Evolutionary conservation across 2,113 vertebrate species (phyloP).

Genomic region (Sinocyclocheilus anophthalmus): DNA sequence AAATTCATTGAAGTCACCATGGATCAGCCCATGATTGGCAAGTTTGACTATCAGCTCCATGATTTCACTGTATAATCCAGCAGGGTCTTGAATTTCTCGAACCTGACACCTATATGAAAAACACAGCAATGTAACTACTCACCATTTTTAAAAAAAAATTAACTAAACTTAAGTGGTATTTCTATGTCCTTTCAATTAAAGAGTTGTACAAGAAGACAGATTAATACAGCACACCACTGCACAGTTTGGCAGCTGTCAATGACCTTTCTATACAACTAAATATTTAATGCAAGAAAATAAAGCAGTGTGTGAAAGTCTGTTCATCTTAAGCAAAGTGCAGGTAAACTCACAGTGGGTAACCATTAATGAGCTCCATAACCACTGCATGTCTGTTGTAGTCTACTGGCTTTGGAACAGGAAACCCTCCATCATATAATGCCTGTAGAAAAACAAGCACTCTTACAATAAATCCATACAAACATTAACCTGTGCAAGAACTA

Average conservation of each 20-base stretch:
- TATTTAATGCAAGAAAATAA: neutral
- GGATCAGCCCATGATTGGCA: slow-evolving; percentile 93
- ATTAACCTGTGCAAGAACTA: neutral
- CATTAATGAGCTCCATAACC: slow-evolving; percentile 94
- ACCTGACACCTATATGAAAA: slow-evolving; percentile 83
- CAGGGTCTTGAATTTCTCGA: slow-evolving; percentile 84
- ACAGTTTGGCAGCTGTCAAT: neutral
- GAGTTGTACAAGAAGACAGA: neutral
- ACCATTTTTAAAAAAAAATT: neutral
- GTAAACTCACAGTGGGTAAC: slow-evolving; percentile 90
- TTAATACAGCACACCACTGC: neutral
- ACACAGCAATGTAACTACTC: neutral
- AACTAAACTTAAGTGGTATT: neutral
- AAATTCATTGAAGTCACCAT: slow-evolving; percentile 98
- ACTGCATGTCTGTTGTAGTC: slow-evolving; percentile 96
- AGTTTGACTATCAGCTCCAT: slow-evolving; percentile 97
- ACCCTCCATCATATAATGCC: slow-evolving; percentile 89
- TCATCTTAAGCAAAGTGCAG: neutral
- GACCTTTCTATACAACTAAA: neutral
- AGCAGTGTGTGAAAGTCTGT: neutral
- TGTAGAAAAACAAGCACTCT: slow-evolving; percentile 60
- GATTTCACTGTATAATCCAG: slow-evolving; percentile 87
- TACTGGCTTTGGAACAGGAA: slow-evolving; percentile 94
- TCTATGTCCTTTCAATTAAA: neutral
- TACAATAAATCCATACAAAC: neutral